These are phyloP conservation scores for Drosophila kanekoi DNA, from an alignment of 2,888 invertebrate genomes.

Conservation along the genomic window DNA sequence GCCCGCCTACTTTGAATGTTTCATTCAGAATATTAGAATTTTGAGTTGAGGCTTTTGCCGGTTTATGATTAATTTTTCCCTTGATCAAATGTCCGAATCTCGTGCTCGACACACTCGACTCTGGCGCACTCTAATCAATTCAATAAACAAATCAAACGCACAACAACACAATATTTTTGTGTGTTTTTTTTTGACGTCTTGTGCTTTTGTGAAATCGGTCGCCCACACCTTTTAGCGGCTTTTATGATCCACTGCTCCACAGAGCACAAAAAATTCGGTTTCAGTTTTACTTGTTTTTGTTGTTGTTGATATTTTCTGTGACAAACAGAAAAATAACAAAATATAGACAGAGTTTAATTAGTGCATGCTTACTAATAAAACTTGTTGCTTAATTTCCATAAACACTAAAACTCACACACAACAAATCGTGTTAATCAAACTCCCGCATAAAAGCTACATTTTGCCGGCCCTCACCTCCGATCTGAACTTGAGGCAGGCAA, in stretches of 20 bases:
- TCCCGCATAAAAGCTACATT: slow-evolving; percentile 71
- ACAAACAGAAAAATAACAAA: slow-evolving; percentile 38
- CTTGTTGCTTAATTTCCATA: slow-evolving; percentile 67
- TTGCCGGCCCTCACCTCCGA: slow-evolving; percentile 44
- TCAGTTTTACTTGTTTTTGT: slow-evolving; percentile 21
- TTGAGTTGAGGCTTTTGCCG: neutral
- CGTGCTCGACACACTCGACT: slow-evolving; percentile 32
- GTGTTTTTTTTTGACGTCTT: slow-evolving; percentile 26
- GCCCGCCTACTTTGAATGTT: neutral
- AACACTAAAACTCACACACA: slow-evolving; percentile 32
- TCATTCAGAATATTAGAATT: neutral
- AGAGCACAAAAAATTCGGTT: slow-evolving; percentile 65
- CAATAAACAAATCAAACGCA: slow-evolving; percentile 70
- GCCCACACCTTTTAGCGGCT: slow-evolving; percentile 80
- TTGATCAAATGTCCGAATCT: slow-evolving; percentile 39
- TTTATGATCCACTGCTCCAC: slow-evolving; percentile 76
- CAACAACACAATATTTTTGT: slow-evolving; percentile 16
- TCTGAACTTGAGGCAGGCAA: slow-evolving; percentile 70
- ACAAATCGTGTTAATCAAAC: slow-evolving; percentile 78
- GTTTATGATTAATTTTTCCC: slow-evolving; percentile 59
- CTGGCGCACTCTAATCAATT: slow-evolving; percentile 68
- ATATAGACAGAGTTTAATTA: slow-evolving; percentile 72
- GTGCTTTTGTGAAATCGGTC: slow-evolving; percentile 65
- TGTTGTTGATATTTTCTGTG: slow-evolving; percentile 44
- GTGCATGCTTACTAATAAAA: slow-evolving; percentile 81